These are phyloP conservation scores for Panzeria rudis DNA, from an alignment of 2,888 invertebrate genomes.

Conservation along the genomic window DNA sequence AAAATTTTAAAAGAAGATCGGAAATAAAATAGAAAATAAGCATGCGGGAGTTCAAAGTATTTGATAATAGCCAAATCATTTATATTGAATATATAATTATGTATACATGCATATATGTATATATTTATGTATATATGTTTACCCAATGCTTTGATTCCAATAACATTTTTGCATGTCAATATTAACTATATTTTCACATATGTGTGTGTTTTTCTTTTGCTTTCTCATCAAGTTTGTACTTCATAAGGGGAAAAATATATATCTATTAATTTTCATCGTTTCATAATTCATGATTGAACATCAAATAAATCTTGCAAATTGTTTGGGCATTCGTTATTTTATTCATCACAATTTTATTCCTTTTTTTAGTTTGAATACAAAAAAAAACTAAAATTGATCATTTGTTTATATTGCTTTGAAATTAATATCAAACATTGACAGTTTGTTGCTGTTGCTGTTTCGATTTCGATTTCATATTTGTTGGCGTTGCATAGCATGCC, in stretches of 20 bases:
- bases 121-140: too few species aligned
- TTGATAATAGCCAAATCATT: too few species aligned
- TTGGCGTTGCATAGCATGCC: background rate
- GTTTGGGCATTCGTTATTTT: slow-evolving; percentile 4
- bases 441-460: slow-evolving; percentile 19
- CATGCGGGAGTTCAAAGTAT: too few species aligned
- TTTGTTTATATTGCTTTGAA: slow-evolving; percentile 69
- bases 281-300: slow-evolving; percentile 3
- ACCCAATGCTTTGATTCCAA: too few species aligned
- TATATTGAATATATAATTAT: too few species aligned
- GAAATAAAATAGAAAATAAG: too few species aligned
- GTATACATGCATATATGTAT: too few species aligned
- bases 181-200: too few species aligned
- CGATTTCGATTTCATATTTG: slow-evolving; percentile 30
- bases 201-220: background rate
- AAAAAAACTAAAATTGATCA: slow-evolving; percentile 18
- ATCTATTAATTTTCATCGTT: slow-evolving; percentile 15
- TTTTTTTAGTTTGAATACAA: background rate
- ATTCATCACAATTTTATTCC: background rate
- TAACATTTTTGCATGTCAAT: too few species aligned
- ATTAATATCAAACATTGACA: slow-evolving; percentile 68
- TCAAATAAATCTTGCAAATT: slow-evolving; percentile 18
- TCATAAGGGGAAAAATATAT: background rate
- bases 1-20: too few species aligned
- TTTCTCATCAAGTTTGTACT: background rate